phyloP scores from a whole-genome alignment of 1,140 invertebrate species.

The Drosophila pectinifera region DNA sequence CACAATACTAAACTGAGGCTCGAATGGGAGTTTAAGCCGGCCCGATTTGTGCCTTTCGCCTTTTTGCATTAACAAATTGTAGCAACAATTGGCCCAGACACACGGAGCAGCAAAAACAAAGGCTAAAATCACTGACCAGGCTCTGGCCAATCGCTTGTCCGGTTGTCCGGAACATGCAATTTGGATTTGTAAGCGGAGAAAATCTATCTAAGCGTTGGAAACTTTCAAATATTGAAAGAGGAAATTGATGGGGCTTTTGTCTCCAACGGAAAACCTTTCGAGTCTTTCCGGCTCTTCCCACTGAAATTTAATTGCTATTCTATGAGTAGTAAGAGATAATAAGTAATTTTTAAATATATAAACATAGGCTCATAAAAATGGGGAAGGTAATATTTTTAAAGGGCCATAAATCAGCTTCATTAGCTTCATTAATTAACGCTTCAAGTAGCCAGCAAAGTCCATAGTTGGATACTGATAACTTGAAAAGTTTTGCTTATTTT shows the following conservation, averaged over 20 bases:
- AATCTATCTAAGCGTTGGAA: neutral
- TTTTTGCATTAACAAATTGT: constrained; percentile 54
- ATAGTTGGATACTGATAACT: neutral
- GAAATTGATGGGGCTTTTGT: constrained; percentile 14
- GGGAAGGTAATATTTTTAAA: constrained; percentile 6
- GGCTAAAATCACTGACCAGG: constrained; percentile 26
- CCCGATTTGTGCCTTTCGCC: constrained; percentile 44
- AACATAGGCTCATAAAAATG: neutral
- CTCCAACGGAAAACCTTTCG: neutral
- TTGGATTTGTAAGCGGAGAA: constrained; percentile 2
- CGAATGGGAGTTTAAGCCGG: constrained; percentile 6
- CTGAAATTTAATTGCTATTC: constrained; percentile 4
- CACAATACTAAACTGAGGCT: constrained; percentile 27
- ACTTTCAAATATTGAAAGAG: constrained; percentile 29
- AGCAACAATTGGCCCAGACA: constrained; percentile 38
- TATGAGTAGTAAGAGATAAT: constrained; percentile 1
- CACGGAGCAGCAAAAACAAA: constrained; percentile 20
- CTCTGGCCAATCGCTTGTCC: constrained; percentile 12
- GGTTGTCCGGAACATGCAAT: constrained; percentile 33
- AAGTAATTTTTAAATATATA: neutral
- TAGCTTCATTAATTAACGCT: neutral
- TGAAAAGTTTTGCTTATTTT: neutral
- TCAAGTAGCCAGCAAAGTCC: neutral
- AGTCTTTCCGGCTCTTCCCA: neutral
- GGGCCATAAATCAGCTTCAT: constrained; percentile 15